These are phyloP conservation scores for Epirrhoe tristata DNA, from an alignment of 2,888 invertebrate genomes.

Conservation along the genomic window DNA sequence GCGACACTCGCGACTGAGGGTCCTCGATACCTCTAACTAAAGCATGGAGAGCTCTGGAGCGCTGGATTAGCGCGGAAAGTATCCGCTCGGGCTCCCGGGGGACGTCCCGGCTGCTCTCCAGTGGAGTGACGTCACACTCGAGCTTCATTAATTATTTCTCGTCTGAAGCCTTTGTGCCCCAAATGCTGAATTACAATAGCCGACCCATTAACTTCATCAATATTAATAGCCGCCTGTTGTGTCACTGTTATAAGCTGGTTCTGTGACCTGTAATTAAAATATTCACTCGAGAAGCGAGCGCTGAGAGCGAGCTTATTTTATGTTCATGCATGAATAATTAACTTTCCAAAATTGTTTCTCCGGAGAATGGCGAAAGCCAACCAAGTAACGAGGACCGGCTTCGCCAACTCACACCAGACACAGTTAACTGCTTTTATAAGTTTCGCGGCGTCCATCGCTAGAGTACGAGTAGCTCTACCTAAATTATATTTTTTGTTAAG, in stretches of 20 bases:
- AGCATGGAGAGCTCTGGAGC: slow-evolving; percentile 5
- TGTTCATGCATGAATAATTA: slow-evolving; percentile 24
- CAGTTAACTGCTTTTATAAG: neutral
- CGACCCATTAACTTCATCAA: slow-evolving; percentile 45
- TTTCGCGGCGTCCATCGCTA: neutral
- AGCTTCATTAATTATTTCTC: slow-evolving; percentile 47
- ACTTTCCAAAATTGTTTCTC: slow-evolving; percentile 16
- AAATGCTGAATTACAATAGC: slow-evolving; percentile 50
- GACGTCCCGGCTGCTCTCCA: slow-evolving; percentile 15
- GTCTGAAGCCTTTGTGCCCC: slow-evolving; percentile 47
- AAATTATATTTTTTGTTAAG: neutral
- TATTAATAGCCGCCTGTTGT: slow-evolving; percentile 41
- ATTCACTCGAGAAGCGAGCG: slow-evolving; percentile 10
- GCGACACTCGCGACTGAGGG: slow-evolving; percentile 1
- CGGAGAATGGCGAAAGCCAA: slow-evolving; percentile 4
- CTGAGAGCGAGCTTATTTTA: slow-evolving; percentile 9
- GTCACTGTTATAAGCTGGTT: slow-evolving; percentile 33
- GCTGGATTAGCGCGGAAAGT: neutral
- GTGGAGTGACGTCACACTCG: slow-evolving; percentile 38
- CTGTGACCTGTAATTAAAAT: slow-evolving; percentile 33
- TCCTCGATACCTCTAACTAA: slow-evolving; percentile 9
- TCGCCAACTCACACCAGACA: neutral
- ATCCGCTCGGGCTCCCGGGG: slow-evolving; percentile 12
- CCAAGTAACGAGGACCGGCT: neutral
- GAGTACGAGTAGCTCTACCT: neutral